A percentile compares a stretch with the other conserved stretches of the same genome.
Conservation (phyloP, 2,797 vertebrate genomes). For the Loriculus beryllinus region DNA sequence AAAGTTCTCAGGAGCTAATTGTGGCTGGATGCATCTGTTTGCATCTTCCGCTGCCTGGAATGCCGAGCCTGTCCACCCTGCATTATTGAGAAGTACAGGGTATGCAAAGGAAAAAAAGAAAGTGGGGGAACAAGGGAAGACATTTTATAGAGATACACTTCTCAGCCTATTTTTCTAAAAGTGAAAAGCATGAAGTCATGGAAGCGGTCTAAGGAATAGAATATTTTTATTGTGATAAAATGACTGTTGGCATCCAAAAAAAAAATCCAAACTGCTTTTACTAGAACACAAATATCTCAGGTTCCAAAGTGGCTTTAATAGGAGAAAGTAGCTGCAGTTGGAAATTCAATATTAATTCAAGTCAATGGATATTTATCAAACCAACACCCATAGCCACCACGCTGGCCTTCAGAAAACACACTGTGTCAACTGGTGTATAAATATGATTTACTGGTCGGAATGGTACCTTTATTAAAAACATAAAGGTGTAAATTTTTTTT, state of each 20-base stretch:
- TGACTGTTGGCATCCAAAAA: background rate
- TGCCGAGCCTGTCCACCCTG: background rate
- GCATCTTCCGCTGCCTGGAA: background rate
- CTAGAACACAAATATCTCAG: background rate
- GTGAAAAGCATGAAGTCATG: background rate
- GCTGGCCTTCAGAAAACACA: background rate
- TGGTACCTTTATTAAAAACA: background rate
- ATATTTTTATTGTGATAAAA: background rate
- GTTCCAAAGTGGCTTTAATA: background rate
- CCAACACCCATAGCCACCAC: background rate
- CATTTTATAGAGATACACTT: background rate
- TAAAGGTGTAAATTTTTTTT: fast-evolving
- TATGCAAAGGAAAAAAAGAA: background rate
- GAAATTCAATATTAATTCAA: background rate
- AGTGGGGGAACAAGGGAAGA: background rate
- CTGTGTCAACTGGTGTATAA: background rate
- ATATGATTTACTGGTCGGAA: background rate
- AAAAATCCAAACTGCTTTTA: background rate
- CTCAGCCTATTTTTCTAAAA: background rate
- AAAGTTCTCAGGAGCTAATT: background rate
- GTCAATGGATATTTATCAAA: background rate
- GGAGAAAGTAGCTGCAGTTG: background rate
- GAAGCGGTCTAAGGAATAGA: background rate
- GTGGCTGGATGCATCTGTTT: background rate
- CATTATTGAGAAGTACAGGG: background rate